Evolutionary conservation across 2,113 vertebrate species (phyloP).

Genomic region (Bujurquina vittata): DNA sequence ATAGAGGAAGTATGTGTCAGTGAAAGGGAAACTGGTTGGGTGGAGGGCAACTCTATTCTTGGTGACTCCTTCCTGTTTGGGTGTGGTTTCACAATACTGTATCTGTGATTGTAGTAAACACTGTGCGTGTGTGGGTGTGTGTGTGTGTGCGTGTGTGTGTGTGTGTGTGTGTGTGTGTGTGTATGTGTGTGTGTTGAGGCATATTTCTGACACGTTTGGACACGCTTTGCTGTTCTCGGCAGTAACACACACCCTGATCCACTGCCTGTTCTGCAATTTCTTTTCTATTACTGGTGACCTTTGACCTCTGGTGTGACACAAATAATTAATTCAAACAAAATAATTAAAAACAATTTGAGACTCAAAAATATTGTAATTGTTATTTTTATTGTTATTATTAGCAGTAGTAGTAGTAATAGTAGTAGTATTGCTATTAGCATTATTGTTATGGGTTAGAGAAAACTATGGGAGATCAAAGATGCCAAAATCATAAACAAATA

Average conservation of each 20-base stretch:
- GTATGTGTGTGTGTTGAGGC: conserved; percentile 12
- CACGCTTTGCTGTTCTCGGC: conserved; percentile 18
- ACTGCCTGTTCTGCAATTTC: neutral
- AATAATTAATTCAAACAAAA: neutral
- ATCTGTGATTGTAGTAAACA: conserved; percentile 36
- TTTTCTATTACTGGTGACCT: conserved; percentile 17
- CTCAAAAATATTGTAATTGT: too few species aligned
- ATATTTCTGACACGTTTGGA: conserved; percentile 28
- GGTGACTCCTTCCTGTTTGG: conserved; percentile 60
- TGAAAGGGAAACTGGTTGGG: conserved; percentile 58
- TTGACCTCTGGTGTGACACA: neutral
- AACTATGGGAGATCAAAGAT: too few species aligned
- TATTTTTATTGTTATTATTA: too few species aligned
- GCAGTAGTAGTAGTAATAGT: too few species aligned
- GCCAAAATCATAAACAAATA: too few species aligned
- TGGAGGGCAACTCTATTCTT: conserved; percentile 46
- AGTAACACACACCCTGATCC: neutral
- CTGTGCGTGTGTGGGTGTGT: conserved; percentile 30
- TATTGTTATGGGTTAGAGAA: too few species aligned
- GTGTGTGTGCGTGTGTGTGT: conserved; percentile 42
- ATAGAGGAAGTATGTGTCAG: conserved; percentile 50
- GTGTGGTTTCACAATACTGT: conserved; percentile 47
- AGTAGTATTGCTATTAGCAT: too few species aligned
- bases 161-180: conserved; percentile 36
- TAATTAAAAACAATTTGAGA: too few species aligned